Percentiles rank a stretch among this genome's conserved stretches.
These are phyloP conservation scores for Phylloscopus trochilus DNA, from an alignment of 2,113 vertebrate species.

Conservation along the genomic window DNA sequence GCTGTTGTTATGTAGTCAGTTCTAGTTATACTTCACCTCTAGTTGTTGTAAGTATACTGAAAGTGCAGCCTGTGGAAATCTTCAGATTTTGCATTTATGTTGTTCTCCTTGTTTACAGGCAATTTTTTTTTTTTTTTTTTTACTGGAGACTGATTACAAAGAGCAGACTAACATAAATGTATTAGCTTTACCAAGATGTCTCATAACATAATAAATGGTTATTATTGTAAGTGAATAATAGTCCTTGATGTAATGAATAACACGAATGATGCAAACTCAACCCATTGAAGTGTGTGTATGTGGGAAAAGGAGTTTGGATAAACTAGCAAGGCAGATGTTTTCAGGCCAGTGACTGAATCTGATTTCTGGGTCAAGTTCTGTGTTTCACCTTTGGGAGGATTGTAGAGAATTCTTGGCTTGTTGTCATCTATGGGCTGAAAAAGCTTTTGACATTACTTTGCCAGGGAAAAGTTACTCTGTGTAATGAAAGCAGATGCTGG, in stretches of 20 bases:
- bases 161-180: not conserved
- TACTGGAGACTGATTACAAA: not conserved
- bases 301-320: not conserved
- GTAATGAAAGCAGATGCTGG: not conserved
- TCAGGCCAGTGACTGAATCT: not conserved
- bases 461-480: not conserved
- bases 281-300: not conserved
- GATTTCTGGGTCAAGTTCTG: not conserved
- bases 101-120: slow-evolving; percentile 19
- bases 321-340: not conserved
- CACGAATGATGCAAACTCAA: not conserved
- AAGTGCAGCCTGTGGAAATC: not conserved
- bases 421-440: not conserved
- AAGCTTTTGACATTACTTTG: not conserved
- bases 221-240: not conserved
- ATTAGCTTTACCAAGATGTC: not conserved
- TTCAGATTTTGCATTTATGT: slow-evolving; percentile 3
- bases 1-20: not conserved
- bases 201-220: not conserved
- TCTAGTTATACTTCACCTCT: slow-evolving; percentile 8
- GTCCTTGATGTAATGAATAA: not conserved
- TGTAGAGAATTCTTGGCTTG: not conserved
- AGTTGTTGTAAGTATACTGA: not conserved
- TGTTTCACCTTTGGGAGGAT: not conserved
- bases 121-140: not conserved